phyloP scores from a whole-genome alignment of 64 coral and sea anemone genomes.

The Montipora foliosa region DNA sequence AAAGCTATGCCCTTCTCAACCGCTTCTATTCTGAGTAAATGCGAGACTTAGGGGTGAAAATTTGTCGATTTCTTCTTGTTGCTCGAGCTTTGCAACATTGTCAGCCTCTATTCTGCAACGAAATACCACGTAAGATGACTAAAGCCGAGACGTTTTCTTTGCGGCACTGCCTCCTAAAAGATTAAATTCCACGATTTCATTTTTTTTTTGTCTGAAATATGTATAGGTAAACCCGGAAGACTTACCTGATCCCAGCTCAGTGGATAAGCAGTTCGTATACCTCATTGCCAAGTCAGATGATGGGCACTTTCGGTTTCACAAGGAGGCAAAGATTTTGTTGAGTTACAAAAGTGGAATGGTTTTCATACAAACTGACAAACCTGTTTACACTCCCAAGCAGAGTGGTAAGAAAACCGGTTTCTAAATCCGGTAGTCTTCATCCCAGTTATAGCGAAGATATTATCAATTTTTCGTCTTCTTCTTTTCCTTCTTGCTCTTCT shows the following conservation, averaged over 20 bases:
- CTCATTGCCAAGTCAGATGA: conserved; percentile 80
- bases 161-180: background rate
- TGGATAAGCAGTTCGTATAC: conserved; percentile 75
- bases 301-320: conserved; percentile 47
- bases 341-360: conserved; percentile 68
- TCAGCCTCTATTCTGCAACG: too few species aligned
- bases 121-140: too few species aligned
- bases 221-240: conserved; percentile 61
- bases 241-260: conserved; percentile 54
- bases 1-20: too few species aligned
- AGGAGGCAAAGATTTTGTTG: conserved; percentile 71
- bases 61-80: too few species aligned
- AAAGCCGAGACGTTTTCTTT: too few species aligned
- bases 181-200: background rate
- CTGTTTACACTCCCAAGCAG: conserved; percentile 77
- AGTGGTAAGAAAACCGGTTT: conserved; percentile 12
- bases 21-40: too few species aligned
- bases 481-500: too few species aligned
- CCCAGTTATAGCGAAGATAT: too few species aligned
- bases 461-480: too few species aligned
- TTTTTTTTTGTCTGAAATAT: background rate
- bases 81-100: too few species aligned
- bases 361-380: conserved; percentile 80
- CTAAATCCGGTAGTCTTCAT: too few species aligned
- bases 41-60: too few species aligned